Conservation (phyloP, 2,113 vertebrate species). For the Ploceus nigricollis region DNA sequence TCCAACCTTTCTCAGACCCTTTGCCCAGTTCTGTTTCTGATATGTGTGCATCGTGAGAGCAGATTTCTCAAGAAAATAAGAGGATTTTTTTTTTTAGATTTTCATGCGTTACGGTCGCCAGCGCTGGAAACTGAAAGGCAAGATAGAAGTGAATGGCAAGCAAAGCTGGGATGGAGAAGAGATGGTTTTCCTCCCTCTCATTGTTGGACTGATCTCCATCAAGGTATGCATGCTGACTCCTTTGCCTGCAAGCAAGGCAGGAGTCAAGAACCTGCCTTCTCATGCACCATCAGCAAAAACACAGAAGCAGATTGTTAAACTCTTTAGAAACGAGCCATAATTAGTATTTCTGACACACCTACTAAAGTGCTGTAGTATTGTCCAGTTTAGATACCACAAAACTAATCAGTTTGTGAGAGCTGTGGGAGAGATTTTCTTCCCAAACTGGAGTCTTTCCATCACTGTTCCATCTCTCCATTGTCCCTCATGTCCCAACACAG, state of each 20-base stretch:
- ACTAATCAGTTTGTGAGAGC: not conserved
- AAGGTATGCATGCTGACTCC: slow-evolving; percentile 76
- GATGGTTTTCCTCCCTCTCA: slow-evolving; percentile 90
- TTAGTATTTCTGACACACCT: not conserved
- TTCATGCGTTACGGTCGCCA: slow-evolving; percentile 97
- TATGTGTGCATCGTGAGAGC: not conserved
- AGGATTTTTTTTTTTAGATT: slow-evolving; percentile 74
- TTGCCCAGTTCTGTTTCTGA: not conserved
- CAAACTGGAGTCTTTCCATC: not conserved
- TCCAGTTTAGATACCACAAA: not conserved
- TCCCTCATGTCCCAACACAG: not conserved
- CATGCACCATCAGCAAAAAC: not conserved
- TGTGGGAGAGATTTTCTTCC: not conserved
- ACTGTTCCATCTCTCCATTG: not conserved
- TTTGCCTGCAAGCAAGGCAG: not conserved
- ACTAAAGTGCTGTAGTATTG: not conserved
- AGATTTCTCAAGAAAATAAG: not conserved
- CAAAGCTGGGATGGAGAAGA: slow-evolving; percentile 98
- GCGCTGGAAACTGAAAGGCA: slow-evolving; percentile 95
- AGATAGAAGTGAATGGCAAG: slow-evolving; percentile 93
- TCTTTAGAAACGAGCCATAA: not conserved
- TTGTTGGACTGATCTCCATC: slow-evolving; percentile 92
- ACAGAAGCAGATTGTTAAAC: not conserved
- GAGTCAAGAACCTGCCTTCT: not conserved
- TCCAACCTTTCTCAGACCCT: not conserved